Conservation (phyloP, 2,888 invertebrate genomes). For the Agrotis clavis region DNA sequence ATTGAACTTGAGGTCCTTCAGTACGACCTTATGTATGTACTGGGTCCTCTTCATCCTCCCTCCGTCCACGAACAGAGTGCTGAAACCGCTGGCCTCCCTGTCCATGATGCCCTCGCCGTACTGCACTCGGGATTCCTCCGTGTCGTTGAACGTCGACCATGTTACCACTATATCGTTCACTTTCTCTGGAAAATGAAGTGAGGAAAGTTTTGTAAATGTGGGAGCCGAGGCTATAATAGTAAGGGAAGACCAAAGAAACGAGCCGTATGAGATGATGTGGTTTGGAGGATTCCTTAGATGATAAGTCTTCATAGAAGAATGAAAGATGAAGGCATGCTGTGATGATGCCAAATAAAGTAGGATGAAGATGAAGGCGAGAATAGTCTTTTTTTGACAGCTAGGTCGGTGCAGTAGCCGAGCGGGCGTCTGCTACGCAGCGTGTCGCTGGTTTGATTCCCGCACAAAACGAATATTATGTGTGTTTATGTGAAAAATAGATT, state of each 20-base stretch:
- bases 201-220: neutral
- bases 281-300: neutral
- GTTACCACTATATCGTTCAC: slow-evolving; percentile 93
- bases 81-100: slow-evolving; percentile 90
- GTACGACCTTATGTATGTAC: slow-evolving; percentile 94
- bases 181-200: slow-evolving; percentile 79
- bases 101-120: slow-evolving; percentile 93
- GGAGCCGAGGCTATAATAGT: neutral
- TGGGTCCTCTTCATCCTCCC: slow-evolving; percentile 92
- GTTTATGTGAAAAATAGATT: no score
- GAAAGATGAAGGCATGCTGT: no score
- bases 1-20: slow-evolving; percentile 92
- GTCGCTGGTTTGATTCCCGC: no score
- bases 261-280: neutral
- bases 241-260: neutral
- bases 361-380: no score
- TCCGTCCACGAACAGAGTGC: slow-evolving; percentile 94
- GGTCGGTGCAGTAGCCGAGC: no score
- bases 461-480: no score
- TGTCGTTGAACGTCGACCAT: slow-evolving; percentile 95
- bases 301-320: no score
- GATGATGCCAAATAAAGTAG: no score
- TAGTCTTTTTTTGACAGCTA: no score
- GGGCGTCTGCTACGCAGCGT: no score
- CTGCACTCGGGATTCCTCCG: slow-evolving; percentile 93